Base-by-base conservation (phyloP, 30 jellyfish, hydroid and myxozoan genomes). In the Sanderia malayensis region DNA sequence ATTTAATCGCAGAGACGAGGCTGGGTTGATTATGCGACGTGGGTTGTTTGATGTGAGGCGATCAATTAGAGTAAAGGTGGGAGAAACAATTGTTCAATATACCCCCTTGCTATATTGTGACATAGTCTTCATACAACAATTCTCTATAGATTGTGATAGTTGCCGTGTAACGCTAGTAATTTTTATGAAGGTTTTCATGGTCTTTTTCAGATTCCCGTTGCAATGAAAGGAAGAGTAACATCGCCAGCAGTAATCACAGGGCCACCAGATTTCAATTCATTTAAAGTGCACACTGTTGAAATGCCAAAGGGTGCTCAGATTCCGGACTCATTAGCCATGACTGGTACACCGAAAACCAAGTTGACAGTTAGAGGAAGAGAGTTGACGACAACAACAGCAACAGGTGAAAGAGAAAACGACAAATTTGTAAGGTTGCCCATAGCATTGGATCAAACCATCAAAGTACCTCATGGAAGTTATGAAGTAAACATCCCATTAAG, bases 211-310 rank as follows among this genome's bases (percentile, higher is more conserved):
- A 77, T 82, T 0, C 94, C 94, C 30, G 94, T 82, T 21, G 37
- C 81, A 49, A 30, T 82, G 87, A 28, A 67, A 61, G 94, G 86
- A 18, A 71, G 76, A 82, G 94, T 82, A n/a, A 70, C 76, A 19
- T 49, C 71, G 0, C 87, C 86, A 27, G 82, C 82, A n/a, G 84
- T 82, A 10, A 25, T 83, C 1, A 83, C 88, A 24, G 95, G 95
- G 22, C 88, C 84, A 1, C 67, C 71, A 18, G 73, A 83, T 73
- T 33, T 83, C 11, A 52, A 74, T 31, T 60, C 84, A 25, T 45
- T 83, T 31, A 64, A 57, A 25, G 80, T 65, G n/a, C 45, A 65
- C 23, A 44, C 76, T 2, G 58, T 81, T 44, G 85, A 81, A 27
- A 22, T 81, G 68, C 92, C 92, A n/a, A 31, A 58, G 20, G 66